phyloP scores from a whole-genome alignment of 1,140 invertebrate genomes.

The Drosophila ohnishii region DNA sequence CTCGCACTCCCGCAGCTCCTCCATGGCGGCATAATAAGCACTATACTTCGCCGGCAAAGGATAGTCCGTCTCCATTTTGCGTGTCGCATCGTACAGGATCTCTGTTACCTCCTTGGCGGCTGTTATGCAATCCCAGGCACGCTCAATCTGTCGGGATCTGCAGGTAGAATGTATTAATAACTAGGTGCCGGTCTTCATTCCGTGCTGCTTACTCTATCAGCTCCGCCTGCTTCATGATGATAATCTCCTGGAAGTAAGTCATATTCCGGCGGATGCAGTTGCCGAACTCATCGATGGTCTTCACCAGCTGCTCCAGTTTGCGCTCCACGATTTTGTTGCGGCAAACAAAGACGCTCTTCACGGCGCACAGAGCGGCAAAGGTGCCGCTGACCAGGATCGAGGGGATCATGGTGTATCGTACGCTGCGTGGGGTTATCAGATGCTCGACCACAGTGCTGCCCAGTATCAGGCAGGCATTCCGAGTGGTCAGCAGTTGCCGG shows the following conservation, averaged over 20 bases:
- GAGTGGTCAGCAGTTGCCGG: slow-evolving; percentile 60
- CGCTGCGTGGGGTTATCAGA: slow-evolving; percentile 61
- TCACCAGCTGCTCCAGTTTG: slow-evolving; percentile 72
- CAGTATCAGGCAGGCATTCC: slow-evolving; percentile 67
- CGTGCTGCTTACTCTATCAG: slow-evolving; percentile 66
- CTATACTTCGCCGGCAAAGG: slow-evolving; percentile 66
- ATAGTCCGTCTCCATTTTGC: slow-evolving; percentile 74
- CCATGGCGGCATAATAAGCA: slow-evolving; percentile 76
- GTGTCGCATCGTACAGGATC: slow-evolving; percentile 78
- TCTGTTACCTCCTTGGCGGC: slow-evolving; percentile 80
- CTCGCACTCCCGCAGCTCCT: slow-evolving; percentile 79
- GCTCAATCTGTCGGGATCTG: slow-evolving; percentile 80
- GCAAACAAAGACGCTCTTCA: slow-evolving; percentile 75
- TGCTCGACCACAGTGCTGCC: slow-evolving; percentile 70
- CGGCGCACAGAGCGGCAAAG: slow-evolving; percentile 65
- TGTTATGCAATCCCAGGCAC: slow-evolving; percentile 82
- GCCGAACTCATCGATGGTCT: slow-evolving; percentile 79
- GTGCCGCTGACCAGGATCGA: slow-evolving; percentile 54
- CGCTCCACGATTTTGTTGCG: slow-evolving; percentile 78
- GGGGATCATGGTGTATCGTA: slow-evolving; percentile 63
- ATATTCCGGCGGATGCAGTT: slow-evolving; percentile 81
- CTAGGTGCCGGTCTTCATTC: too few relatives aligned
- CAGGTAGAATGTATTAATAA: neutral
- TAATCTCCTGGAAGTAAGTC: slow-evolving; percentile 82
- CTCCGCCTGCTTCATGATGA: slow-evolving; percentile 79